Conservation (phyloP, 2,797 vertebrate genomes). For the Alcedo atthis region DNA sequence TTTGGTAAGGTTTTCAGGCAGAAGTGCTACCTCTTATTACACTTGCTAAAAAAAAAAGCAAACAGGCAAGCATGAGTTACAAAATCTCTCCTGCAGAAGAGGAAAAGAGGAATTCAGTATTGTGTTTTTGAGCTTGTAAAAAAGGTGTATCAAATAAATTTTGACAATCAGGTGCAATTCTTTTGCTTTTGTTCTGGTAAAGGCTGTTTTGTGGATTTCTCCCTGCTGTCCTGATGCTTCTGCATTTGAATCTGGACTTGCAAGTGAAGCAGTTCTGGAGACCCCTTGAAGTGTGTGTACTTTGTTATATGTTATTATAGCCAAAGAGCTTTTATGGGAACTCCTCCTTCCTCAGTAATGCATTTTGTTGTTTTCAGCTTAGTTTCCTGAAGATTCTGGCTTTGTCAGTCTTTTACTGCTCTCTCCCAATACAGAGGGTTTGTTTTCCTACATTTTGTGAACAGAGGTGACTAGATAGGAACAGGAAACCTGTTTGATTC, state of each 20-base stretch:
- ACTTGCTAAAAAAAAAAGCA: neutral
- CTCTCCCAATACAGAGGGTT: neutral
- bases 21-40: neutral
- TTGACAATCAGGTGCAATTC: neutral
- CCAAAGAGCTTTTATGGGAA: neutral
- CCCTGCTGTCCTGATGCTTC: neutral
- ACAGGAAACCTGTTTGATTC: neutral
- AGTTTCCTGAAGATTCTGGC: neutral
- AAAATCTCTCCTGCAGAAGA: neutral
- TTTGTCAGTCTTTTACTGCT: neutral
- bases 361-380: neutral
- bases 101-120: neutral
- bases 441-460: neutral
- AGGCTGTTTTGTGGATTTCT: neutral
- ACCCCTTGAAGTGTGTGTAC: neutral
- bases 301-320: neutral
- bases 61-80: neutral
- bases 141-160: neutral
- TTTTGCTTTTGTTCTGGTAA: neutral
- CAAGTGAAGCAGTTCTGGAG: neutral
- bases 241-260: neutral
- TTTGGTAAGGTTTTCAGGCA: neutral
- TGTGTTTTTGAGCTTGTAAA: neutral
- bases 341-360: neutral
- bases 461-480: neutral